Conservation (phyloP, 2,797 vertebrate genomes). For the Acanthurus leucopareius region DNA sequence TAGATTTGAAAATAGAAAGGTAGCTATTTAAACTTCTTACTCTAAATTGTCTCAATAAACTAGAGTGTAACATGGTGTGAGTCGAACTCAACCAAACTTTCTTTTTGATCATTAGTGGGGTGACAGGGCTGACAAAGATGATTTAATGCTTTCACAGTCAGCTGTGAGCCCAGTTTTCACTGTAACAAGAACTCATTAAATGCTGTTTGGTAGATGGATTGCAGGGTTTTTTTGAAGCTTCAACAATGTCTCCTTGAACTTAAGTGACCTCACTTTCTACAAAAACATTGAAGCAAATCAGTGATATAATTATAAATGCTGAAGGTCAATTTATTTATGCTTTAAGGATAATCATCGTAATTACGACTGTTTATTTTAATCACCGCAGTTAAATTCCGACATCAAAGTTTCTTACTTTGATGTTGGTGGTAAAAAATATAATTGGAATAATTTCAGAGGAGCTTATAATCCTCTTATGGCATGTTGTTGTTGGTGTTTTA, state of each 20-base stretch:
- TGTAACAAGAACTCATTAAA: neutral
- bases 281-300: neutral
- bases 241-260: neutral
- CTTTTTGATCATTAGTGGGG: slow-evolving; percentile 11
- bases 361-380: neutral
- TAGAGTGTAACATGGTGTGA: neutral
- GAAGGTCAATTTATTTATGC: neutral
- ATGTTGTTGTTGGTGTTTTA: neutral
- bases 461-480: slow-evolving; percentile 42
- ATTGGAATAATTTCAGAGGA: slow-evolving; percentile 19
- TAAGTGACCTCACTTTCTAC: neutral
- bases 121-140: neutral
- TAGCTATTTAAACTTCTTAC: slow-evolving; percentile 22
- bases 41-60: slow-evolving; percentile 5
- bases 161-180: slow-evolving; percentile 3
- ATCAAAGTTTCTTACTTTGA: slow-evolving; percentile 29
- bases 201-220: neutral
- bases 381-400: neutral
- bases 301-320: neutral
- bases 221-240: neutral
- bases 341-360: neutral
- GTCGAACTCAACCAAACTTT: neutral
- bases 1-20: slow-evolving; percentile 1
- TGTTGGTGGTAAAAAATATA: slow-evolving; percentile 12
- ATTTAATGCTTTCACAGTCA: slow-evolving; percentile 2